Evolutionary conservation across 2,797 vertebrate species (phyloP).

Genomic region (Myiotriccus ornatus): DNA sequence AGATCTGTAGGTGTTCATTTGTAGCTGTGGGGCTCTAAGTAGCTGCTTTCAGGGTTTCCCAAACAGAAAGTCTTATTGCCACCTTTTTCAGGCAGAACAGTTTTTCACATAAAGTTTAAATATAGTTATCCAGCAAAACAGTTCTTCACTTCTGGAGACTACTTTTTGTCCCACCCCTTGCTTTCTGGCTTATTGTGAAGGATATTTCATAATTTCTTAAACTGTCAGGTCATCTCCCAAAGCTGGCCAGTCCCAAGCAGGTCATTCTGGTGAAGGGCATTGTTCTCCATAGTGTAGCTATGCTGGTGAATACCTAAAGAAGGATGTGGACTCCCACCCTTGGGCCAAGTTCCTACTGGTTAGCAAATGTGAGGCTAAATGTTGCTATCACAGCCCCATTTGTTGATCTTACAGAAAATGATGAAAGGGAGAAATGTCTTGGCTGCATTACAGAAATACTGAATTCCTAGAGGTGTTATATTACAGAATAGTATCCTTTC

Average conservation of each 20-base stretch:
- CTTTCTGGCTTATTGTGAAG: neutral
- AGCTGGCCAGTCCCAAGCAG: neutral
- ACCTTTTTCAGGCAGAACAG: neutral
- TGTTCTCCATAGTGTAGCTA: neutral
- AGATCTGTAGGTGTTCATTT: neutral
- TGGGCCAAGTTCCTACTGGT: neutral
- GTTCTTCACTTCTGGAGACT: neutral
- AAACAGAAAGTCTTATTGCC: neutral
- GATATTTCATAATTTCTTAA: neutral
- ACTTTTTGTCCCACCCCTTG: neutral
- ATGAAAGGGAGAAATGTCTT: neutral
- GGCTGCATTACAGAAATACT: neutral
- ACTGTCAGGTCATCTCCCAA: neutral
- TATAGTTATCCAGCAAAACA: neutral
- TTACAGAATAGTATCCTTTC: neutral
- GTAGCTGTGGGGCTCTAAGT: neutral
- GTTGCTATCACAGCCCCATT: neutral
- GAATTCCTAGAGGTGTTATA: neutral
- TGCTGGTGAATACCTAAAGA: neutral
- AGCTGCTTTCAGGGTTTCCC: neutral
- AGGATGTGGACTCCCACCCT: neutral
- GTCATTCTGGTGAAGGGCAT: neutral
- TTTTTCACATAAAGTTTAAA: neutral
- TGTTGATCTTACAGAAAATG: neutral
- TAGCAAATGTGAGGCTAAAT: neutral